Evolutionary conservation across 2,113 vertebrate species (phyloP).

Genomic region (Stigmatopora argus): DNA sequence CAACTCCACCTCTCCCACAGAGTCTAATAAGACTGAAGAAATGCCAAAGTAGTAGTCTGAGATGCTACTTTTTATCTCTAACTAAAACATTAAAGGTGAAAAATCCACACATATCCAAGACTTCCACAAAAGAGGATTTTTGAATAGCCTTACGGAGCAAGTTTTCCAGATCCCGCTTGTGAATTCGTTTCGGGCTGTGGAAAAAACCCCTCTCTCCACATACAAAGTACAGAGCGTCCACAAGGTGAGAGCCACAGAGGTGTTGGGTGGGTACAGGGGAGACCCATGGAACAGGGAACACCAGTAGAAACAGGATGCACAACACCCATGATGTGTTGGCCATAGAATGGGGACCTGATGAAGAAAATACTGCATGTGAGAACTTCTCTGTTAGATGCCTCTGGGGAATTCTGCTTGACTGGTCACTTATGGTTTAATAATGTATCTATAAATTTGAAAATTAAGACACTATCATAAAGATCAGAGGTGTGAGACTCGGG

Average conservation of each 20-base stretch:
- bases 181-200: conserved; percentile 73
- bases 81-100: conserved; percentile 22
- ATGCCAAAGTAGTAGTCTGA: neutral
- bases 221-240: conserved; percentile 86
- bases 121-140: conserved; percentile 1
- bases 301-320: conserved; percentile 73
- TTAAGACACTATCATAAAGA: too few relatives aligned
- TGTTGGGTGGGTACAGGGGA: conserved; percentile 67
- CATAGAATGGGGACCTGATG: conserved; percentile 65
- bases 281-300: conserved; percentile 47
- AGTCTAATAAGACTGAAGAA: neutral
- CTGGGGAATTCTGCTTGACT: too few relatives aligned
- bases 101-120: conserved; percentile 25
- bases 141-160: conserved; percentile 66
- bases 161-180: conserved; percentile 69
- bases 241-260: conserved; percentile 88
- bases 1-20: neutral
- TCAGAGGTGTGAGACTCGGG: too few relatives aligned
- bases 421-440: too few relatives aligned
- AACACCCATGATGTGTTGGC: conserved; percentile 68
- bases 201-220: conserved; percentile 87
- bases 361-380: neutral
- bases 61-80: conserved; percentile 14
- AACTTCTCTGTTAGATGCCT: too few relatives aligned
- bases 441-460: too few relatives aligned